Base-by-base conservation (phyloP, 2,113 vertebrate species). In the Echinops telfairi region DNA sequence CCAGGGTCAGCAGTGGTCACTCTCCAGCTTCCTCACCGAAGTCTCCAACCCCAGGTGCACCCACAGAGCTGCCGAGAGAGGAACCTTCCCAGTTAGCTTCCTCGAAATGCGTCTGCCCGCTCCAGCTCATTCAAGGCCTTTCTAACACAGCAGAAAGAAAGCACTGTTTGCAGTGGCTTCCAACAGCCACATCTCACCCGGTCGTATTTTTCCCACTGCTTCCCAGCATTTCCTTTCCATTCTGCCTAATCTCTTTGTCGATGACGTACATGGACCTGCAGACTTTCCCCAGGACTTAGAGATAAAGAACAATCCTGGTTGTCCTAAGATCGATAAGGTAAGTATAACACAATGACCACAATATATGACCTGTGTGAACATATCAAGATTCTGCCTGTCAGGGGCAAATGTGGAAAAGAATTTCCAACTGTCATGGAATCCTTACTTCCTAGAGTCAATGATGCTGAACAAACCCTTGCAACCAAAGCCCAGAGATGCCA, bases 91-190 rank as follows among this genome's bases (percentile, higher is more conserved):
- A 82, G 29, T 70, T 82, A 83, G 43, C 62, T 38, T 90, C 77
- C 43, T 83, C 36, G 62, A 66, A 77, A 62, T 17, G 47, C 31
- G 83, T 36, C 17, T 22, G 2, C 71, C 31, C 27, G 17, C 14
- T 83, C n/a, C 31, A 83, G 68, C 19, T 86, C 66, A 40, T 89
- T 83, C 62, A 57, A 90, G 87, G 91, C 84, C 17, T 73, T 79
- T 81, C n/a, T 91, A 57, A 40, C 82, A 15, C 66, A 76, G 38
- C 0, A 85, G 60, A 33, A 92, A 71, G 62, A 62, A n/a, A 60
- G 16, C 79, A 22, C n/a, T 60, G 31, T 53, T 90, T 40, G 88
- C 82, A 7, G 25, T 60, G 82, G 71, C 77, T 86, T 70, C 91
- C 25, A 91, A 70, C 3, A 88, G 19, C 23, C 25, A 36, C 64